A percentile compares a stretch with the other conserved stretches of the same genome.
Conservation (phyloP, 2,113 vertebrate species). For the Callipepla californica region DNA sequence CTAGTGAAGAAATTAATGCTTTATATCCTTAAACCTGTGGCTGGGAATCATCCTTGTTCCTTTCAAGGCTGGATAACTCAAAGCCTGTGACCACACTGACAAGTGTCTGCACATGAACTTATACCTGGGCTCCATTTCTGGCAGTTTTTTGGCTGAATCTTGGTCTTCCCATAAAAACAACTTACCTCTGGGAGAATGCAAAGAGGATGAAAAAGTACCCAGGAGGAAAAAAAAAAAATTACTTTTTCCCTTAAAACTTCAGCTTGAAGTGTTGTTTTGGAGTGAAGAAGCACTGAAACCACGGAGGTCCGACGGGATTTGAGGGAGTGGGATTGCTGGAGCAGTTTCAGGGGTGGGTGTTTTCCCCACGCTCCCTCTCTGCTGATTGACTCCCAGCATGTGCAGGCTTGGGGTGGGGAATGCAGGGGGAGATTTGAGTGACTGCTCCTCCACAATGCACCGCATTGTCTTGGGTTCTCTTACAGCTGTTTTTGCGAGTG, state of each 20-base stretch:
- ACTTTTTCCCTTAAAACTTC: neutral
- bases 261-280: neutral
- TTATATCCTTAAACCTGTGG: neutral
- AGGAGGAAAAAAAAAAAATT: neutral
- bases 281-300: neutral
- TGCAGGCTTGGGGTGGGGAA: constrained; percentile 37
- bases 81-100: neutral
- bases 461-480: constrained; percentile 49
- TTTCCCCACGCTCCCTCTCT: constrained; percentile 8
- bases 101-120: neutral
- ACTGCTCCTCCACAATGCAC: constrained; percentile 47
- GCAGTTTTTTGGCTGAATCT: neutral
- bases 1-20: neutral
- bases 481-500: constrained; percentile 42
- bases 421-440: neutral
- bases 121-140: neutral
- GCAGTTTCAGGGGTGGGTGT: neutral
- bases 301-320: neutral
- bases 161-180: neutral
- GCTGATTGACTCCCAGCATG: constrained; percentile 31
- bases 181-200: neutral
- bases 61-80: neutral
- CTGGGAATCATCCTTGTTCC: neutral
- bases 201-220: neutral
- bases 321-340: neutral